Evolutionary conservation across 1,140 invertebrate genomes (phyloP).

Genomic region (Drosophila kurseongensis): DNA sequence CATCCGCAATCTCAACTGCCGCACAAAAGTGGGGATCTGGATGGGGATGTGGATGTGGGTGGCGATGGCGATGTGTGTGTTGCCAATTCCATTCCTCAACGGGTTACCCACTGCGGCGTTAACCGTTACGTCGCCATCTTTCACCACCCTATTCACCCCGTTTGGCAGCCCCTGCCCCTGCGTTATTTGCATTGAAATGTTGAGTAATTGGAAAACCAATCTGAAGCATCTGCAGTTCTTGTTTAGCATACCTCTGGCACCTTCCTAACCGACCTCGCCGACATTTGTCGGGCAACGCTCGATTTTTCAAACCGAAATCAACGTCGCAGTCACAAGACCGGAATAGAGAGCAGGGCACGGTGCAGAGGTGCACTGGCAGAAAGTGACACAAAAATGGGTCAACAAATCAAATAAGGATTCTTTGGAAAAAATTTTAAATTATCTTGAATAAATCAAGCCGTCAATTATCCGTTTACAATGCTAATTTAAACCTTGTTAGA

Average conservation of each 20-base stretch:
- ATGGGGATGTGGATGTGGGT: constrained; percentile 6
- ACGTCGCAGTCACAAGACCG: constrained; percentile 38
- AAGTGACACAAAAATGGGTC: neutral
- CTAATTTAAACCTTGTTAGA: no score
- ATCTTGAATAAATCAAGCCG: no score
- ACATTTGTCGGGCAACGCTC: constrained; percentile 32
- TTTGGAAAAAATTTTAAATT: no score
- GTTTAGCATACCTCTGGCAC: constrained; percentile 72
- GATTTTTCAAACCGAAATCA: constrained; percentile 56
- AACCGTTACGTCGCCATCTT: constrained; percentile 45
- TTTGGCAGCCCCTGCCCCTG: constrained; percentile 2
- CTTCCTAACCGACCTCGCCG: constrained; percentile 31
- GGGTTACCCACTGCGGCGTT: constrained; percentile 43
- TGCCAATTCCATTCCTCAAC: constrained; percentile 45
- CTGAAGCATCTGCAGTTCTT: constrained; percentile 80
- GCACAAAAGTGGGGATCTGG: constrained; percentile 21
- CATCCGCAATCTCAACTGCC: constrained; percentile 32
- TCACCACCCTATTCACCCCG: constrained; percentile 9
- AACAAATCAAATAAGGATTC: no score
- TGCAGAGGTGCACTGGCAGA: neutral
- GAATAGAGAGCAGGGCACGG: constrained; percentile 5
- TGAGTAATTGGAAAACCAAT: constrained; percentile 82
- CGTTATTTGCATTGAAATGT: constrained; percentile 81
- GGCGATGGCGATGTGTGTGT: constrained; percentile 12
- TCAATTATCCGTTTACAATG: no score